Conservation (phyloP, 2,797 vertebrate species). For the Sebastes umbrosus region DNA sequence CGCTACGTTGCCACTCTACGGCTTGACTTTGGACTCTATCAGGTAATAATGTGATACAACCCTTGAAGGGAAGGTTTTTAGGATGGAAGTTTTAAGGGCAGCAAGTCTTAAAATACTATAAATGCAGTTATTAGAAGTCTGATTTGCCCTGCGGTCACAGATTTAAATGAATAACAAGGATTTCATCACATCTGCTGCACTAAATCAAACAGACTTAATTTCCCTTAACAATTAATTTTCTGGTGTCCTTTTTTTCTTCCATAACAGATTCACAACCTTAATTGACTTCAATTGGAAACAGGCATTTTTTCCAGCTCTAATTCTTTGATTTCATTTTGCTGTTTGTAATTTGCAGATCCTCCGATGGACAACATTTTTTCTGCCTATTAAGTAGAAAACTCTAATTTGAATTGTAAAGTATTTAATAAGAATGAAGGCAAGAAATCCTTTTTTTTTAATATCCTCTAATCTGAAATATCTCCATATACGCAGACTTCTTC, state of each 20-base stretch:
- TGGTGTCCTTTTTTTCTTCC: background rate
- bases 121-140: background rate
- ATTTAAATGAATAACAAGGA: background rate
- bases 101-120: background rate
- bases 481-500: background rate
- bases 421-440: background rate
- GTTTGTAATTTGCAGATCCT: background rate
- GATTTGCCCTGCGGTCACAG: background rate
- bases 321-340: background rate
- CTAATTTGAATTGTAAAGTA: background rate
- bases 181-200: constrained; percentile 1
- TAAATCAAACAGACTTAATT: constrained; percentile 10
- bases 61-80: background rate
- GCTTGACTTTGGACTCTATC: constrained; percentile 93
- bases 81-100: background rate
- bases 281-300: background rate
- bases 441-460: constrained; percentile 3
- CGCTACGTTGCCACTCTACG: constrained; percentile 91
- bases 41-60: constrained; percentile 78
- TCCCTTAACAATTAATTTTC: background rate
- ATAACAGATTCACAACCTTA: background rate
- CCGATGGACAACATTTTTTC: background rate
- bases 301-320: background rate
- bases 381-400: background rate
- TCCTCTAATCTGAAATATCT: constrained; percentile 2